Evolutionary conservation across 2,113 vertebrate genomes (phyloP).

Genomic region (Orcinus orca): DNA sequence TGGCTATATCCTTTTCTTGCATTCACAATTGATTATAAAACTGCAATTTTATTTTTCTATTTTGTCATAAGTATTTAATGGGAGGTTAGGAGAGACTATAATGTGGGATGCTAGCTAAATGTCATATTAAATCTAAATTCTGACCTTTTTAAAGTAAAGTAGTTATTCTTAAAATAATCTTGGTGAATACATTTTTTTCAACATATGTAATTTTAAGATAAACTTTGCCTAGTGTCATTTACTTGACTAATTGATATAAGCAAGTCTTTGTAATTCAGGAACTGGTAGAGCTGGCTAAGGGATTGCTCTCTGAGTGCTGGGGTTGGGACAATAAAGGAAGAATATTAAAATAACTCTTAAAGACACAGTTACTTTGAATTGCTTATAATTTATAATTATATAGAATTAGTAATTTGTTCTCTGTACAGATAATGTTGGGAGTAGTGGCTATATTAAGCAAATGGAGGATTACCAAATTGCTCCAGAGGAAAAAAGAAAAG

Average conservation of each 20-base stretch:
- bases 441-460: background rate
- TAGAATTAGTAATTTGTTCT: constrained; percentile 18
- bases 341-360: background rate
- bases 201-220: background rate
- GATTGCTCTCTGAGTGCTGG: background rate
- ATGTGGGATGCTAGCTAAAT: background rate
- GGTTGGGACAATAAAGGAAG: background rate
- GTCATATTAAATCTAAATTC: background rate
- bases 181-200: background rate
- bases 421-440: background rate
- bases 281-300: background rate
- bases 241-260: background rate
- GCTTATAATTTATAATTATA: background rate
- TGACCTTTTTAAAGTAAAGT: background rate
- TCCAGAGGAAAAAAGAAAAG: background rate
- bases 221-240: background rate
- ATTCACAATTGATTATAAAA: background rate
- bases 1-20: background rate
- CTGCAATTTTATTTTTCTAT: background rate
- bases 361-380: background rate
- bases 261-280: background rate
- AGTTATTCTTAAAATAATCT: constrained; percentile 9
- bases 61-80: background rate
- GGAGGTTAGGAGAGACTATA: background rate
- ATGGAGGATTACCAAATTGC: background rate